Percentiles rank a stretch among this genome's conserved stretches.
These are phyloP conservation scores for Sebastes trivittatus DNA, from an alignment of 2,797 vertebrate genomes.

Conservation along the genomic window DNA sequence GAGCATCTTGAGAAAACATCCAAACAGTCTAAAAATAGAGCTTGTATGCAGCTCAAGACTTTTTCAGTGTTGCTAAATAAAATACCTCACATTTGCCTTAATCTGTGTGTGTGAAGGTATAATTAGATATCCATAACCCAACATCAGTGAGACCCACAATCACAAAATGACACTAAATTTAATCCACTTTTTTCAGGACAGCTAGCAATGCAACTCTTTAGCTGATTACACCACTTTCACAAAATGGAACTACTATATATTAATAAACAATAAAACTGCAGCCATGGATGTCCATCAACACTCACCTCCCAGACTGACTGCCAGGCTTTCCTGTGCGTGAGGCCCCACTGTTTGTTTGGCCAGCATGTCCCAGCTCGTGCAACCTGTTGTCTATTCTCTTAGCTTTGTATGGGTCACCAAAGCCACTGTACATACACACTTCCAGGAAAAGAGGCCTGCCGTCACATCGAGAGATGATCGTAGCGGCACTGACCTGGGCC, in stretches of 20 bases:
- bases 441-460: slow-evolving; percentile 67
- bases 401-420: slow-evolving; percentile 58
- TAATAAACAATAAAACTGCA: background rate
- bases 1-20: background rate
- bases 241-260: background rate
- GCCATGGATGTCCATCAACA: slow-evolving; percentile 1
- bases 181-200: background rate
- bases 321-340: slow-evolving; percentile 44
- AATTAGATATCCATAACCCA: background rate
- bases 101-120: background rate
- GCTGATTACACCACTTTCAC: background rate
- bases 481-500: slow-evolving; percentile 43
- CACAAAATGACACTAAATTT: background rate
- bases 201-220: background rate
- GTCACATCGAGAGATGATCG: slow-evolving; percentile 35
- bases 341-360: slow-evolving; percentile 65
- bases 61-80: background rate
- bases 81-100: background rate
- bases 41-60: background rate
- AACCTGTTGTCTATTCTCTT: slow-evolving; percentile 54
- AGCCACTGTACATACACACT: slow-evolving; percentile 69
- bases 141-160: background rate
- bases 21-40: background rate
- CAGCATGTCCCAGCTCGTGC: slow-evolving; percentile 51
- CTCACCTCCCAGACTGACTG: background rate